phyloP scores from a whole-genome alignment of 2,113 vertebrate genomes.

The Megaceryle torquata region DNA sequence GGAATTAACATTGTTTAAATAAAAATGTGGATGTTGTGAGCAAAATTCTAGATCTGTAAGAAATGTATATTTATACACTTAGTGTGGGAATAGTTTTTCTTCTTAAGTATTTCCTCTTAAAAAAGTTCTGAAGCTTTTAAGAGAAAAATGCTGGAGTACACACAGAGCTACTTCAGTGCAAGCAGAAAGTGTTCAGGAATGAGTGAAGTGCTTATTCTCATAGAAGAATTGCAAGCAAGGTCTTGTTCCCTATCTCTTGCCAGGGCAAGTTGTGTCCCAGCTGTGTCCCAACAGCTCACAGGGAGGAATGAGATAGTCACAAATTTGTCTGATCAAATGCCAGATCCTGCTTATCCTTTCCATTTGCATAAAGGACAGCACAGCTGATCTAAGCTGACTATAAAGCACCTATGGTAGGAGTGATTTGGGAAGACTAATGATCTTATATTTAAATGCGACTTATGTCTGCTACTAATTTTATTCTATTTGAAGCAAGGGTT shows the following conservation, averaged over 20 bases:
- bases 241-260: neutral
- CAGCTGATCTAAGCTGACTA: constrained; percentile 40
- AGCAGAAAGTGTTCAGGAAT: neutral
- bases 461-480: neutral
- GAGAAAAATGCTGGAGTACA: neutral
- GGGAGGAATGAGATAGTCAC: neutral
- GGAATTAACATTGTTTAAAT: neutral
- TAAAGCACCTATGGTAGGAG: constrained; percentile 37
- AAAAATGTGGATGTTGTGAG: neutral
- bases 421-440: constrained; percentile 39
- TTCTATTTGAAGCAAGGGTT: constrained; percentile 5
- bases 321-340: constrained; percentile 18
- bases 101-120: neutral
- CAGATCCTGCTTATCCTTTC: constrained; percentile 46
- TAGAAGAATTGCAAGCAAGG: neutral
- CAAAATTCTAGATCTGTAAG: neutral
- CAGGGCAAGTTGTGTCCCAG: neutral
- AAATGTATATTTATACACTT: neutral
- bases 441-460: constrained; percentile 36
- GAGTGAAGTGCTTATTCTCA: neutral
- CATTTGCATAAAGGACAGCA: neutral
- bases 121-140: neutral
- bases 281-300: neutral
- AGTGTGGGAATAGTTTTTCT: neutral
- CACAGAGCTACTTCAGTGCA: neutral